Evolutionary conservation across 92 coral and sea anemone genomes (phyloP).

Genomic region (Zoanthus sociatus): DNA sequence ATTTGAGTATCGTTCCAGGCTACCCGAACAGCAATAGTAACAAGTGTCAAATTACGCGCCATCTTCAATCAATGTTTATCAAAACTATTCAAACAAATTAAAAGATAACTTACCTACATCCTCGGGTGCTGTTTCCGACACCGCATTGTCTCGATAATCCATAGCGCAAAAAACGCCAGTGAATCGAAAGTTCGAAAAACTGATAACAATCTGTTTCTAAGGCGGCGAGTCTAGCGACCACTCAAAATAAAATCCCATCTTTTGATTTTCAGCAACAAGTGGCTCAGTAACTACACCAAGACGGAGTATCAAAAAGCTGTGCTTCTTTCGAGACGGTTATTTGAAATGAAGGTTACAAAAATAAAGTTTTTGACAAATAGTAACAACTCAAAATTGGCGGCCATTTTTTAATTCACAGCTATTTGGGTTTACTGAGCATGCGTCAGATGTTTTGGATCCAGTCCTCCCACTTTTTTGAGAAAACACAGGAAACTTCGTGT

Average conservation of each 20-base stretch:
- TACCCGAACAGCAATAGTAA: no score
- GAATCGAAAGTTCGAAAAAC: neutral
- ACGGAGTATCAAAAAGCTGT: neutral
- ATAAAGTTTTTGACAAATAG: neutral
- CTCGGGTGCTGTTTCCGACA: slow-evolving; percentile 9
- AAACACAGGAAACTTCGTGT: neutral
- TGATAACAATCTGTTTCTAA: slow-evolving; percentile 33
- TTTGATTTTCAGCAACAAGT: neutral
- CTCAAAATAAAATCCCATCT: slow-evolving; percentile 1
- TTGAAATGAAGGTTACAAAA: neutral
- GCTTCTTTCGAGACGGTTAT: neutral
- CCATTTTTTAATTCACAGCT: slow-evolving; percentile 66
- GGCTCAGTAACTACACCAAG: neutral
- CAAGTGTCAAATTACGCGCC: no score
- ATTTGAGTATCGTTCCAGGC: no score
- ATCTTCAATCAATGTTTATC: no score
- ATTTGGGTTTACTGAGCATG: slow-evolving; percentile 61
- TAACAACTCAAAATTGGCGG: slow-evolving; percentile 61
- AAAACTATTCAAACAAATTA: no score
- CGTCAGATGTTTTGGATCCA: slow-evolving; percentile 34
- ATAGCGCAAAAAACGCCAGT: neutral
- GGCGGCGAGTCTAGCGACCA: slow-evolving; percentile 15
- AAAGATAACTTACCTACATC: slow-evolving; percentile 21
- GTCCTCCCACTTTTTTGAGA: neutral
- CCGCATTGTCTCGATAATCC: slow-evolving; percentile 29